phyloP scores from a whole-genome alignment of 2,797 vertebrate species.

The Heliangelus exortis region DNA sequence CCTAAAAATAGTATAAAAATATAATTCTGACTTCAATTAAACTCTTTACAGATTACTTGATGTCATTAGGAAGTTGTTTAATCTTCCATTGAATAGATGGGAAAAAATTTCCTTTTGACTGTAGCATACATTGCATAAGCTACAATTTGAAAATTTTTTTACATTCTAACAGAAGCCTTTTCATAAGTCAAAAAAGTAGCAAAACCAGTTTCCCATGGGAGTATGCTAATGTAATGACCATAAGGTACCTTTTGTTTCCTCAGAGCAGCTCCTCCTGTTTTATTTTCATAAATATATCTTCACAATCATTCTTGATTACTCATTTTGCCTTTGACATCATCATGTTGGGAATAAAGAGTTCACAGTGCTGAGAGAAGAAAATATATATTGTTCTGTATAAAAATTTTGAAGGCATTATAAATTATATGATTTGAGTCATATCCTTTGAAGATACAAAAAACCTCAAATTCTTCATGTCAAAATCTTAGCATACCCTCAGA shows the following conservation, averaged over 20 bases:
- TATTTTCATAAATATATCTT: background rate
- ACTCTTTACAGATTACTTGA: background rate
- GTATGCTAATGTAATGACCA: background rate
- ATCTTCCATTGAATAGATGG: background rate
- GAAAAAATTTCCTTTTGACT: background rate
- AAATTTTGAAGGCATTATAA: background rate
- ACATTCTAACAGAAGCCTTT: background rate
- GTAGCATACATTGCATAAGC: background rate
- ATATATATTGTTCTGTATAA: background rate
- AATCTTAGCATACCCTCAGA: background rate
- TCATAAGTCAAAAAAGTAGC: background rate
- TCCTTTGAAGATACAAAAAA: background rate
- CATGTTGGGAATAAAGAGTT: background rate
- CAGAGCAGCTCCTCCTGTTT: background rate
- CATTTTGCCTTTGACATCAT: background rate
- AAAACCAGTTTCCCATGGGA: background rate
- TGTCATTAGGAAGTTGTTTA: background rate
- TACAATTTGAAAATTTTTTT: background rate
- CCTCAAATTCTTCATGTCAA: background rate
- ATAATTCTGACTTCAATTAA: background rate
- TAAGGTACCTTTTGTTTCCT: background rate
- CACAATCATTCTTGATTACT: background rate
- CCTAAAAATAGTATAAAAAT: background rate
- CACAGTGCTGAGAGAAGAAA: background rate
- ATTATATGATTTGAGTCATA: background rate